Evolutionary conservation across 1,140 invertebrate genomes (phyloP).

Genomic region (Leptopilina clavipes): DNA sequence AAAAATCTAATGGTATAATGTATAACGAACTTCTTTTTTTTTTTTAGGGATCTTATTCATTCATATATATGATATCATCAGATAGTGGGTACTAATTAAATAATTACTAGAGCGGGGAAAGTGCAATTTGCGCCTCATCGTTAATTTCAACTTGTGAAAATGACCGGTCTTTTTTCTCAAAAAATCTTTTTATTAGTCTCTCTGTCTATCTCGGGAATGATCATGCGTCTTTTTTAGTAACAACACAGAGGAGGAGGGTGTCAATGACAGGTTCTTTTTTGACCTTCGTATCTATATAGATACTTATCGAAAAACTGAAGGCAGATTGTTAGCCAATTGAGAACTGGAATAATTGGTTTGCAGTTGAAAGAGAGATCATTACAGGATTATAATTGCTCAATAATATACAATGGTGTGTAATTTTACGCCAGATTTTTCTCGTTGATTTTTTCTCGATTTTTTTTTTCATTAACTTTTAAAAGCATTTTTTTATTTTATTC

Average conservation of each 20-base stretch:
- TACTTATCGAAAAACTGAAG: conserved; percentile 14
- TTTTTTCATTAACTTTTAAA: too few relatives aligned
- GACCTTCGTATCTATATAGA: background rate
- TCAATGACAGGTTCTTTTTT: conserved; percentile 28
- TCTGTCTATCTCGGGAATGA: background rate
- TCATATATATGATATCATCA: conserved; percentile 42
- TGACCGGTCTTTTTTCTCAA: background rate
- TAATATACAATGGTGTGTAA: too few relatives aligned
- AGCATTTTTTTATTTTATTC: too few relatives aligned
- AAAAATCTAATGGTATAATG: conserved; percentile 44
- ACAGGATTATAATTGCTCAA: background rate
- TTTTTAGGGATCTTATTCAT: background rate
- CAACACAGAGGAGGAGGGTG: conserved; percentile 11
- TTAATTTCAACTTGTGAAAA: conserved; percentile 20
- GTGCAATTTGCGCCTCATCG: conserved; percentile 49
- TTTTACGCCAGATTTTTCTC: too few relatives aligned
- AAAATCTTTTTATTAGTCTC: background rate
- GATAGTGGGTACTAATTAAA: conserved; percentile 57
- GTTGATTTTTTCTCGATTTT: too few relatives aligned
- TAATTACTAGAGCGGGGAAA: conserved; percentile 49
- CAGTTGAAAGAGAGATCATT: background rate
- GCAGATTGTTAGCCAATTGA: conserved; percentile 18
- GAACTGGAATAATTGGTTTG: conserved; percentile 15
- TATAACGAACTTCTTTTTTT: conserved; percentile 17
- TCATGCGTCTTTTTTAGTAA: conserved; percentile 25